Base-by-base conservation (phyloP, 2,888 invertebrate genomes). In the Spicauda simplicius region DNA sequence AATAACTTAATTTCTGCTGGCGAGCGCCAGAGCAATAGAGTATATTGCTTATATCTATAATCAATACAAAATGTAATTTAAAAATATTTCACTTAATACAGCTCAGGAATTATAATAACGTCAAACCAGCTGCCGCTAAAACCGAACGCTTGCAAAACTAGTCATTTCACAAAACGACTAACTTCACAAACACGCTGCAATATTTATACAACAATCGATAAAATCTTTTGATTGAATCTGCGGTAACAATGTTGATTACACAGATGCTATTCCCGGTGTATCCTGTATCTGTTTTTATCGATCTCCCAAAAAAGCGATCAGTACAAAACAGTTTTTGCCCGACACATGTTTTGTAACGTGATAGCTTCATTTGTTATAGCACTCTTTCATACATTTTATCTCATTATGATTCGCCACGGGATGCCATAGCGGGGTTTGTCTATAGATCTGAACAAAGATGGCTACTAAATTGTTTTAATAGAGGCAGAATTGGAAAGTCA, bases 401-500 rank as follows among this genome's bases (percentile, higher is more conserved):
- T 91, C 88, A 91, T 92, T 92, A 93, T 88, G 74, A 81, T 85
- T 86, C 92, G 82, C 92, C 74, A 86, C 87, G 88, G 92, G 92
- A 85, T 70, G 83, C 80, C 88, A 37, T n/a, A 71, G 75, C 76
- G 78, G 77, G 83, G 83, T 86, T 85, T 84, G 85, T 82, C 85
- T 86, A 86, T 83, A 83, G 84, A 76, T 79, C 76, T 72, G 76
- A 83, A 91, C 92, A 91, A 91, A 88, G 79, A 86, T 76, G 64
- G 68, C 77, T 77, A 81, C 86, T 91, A 90, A 92, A 92, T 91
- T 91, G 91, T 92, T 92, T 92, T 92, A 93, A 91, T 93, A 84
- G 87, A 86, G 79, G 76, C 74, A 74, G 81, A 88, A 84, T 83
- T 77, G 80, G 78, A 86, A 71, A 91, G 90, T 93, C 92, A 92